Evolutionary conservation across 2,888 invertebrate species (phyloP).

Genomic region (Drosophila fungiperda): DNA sequence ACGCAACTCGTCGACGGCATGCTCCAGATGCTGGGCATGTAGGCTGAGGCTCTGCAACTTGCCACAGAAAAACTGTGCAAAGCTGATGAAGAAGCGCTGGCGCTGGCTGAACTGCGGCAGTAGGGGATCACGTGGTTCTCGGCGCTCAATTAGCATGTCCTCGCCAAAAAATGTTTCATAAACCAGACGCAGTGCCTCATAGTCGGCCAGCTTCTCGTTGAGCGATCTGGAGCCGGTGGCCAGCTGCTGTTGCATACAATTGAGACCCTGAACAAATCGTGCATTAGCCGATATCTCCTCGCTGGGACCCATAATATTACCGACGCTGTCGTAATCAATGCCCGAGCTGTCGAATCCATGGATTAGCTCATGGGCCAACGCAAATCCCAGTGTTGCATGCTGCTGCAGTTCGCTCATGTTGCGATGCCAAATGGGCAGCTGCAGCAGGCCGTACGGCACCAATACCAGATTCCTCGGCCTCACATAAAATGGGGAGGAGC

Average conservation of each 20-base stretch:
- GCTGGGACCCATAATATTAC: slow-evolving; percentile 82
- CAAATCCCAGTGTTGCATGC: slow-evolving; percentile 79
- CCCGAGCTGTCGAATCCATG: slow-evolving; percentile 83
- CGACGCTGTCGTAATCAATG: slow-evolving; percentile 80
- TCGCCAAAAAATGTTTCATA: slow-evolving; percentile 77
- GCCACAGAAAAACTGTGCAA: slow-evolving; percentile 83
- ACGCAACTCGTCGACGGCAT: slow-evolving; percentile 80
- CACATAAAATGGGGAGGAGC: slow-evolving; percentile 82
- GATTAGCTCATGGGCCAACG: slow-evolving; percentile 80
- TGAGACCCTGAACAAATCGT: slow-evolving; percentile 71
- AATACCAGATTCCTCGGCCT: slow-evolving; percentile 79
- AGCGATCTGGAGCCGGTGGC: slow-evolving; percentile 76
- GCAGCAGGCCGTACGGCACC: slow-evolving; percentile 79
- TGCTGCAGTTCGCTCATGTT: slow-evolving; percentile 74
- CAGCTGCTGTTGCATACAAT: slow-evolving; percentile 80
- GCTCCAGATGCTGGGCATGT: slow-evolving; percentile 67
- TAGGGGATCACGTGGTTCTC: slow-evolving; percentile 58
- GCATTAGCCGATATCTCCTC: slow-evolving; percentile 78
- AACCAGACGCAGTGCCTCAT: slow-evolving; percentile 81
- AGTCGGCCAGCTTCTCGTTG: slow-evolving; percentile 82
- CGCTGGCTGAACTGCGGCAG: slow-evolving; percentile 75
- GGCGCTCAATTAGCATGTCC: slow-evolving; percentile 41
- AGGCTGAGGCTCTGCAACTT: slow-evolving; percentile 67
- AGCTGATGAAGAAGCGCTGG: slow-evolving; percentile 81
- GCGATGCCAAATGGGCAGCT: slow-evolving; percentile 78